A percentile compares a stretch with the other conserved stretches of the same genome.
Conservation (phyloP, 2,113 vertebrate species). For the Suncus etruscus region DNA sequence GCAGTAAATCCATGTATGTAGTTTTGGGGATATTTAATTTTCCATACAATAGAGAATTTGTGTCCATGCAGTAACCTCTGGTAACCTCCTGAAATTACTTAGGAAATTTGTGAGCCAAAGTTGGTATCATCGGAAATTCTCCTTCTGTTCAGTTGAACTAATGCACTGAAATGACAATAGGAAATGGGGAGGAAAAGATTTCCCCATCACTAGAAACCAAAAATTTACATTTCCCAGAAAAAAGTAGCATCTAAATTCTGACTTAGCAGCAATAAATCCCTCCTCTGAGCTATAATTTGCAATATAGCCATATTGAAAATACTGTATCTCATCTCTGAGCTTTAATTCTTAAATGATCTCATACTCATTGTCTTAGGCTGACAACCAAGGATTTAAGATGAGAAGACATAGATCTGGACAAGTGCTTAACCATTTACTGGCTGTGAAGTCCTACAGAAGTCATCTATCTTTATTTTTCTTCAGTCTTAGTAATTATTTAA, state of each 20-base stretch:
- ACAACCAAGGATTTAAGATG: constrained; percentile 24
- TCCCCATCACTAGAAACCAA: background rate
- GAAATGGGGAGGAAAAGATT: background rate
- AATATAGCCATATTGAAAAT: background rate
- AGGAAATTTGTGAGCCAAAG: background rate
- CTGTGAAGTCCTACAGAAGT: constrained; percentile 24
- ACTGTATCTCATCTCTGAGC: background rate
- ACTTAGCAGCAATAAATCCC: background rate
- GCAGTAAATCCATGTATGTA: too few relatives aligned
- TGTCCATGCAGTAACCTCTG: background rate
- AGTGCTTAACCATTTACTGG: background rate
- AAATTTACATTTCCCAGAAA: background rate
- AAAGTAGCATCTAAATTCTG: background rate
- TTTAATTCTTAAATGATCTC: background rate
- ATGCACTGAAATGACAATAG: background rate
- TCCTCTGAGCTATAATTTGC: background rate
- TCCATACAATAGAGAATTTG: background rate
- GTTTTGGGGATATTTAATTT: background rate
- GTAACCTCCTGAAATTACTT: background rate
- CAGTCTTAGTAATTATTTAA: background rate
- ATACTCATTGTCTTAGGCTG: background rate
- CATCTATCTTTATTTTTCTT: constrained; percentile 58
- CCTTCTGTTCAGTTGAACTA: background rate
- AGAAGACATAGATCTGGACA: background rate
- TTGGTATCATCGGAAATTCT: background rate